These are phyloP conservation scores for Drosophila siamana DNA, from an alignment of 2,888 invertebrate genomes.

Conservation along the genomic window DNA sequence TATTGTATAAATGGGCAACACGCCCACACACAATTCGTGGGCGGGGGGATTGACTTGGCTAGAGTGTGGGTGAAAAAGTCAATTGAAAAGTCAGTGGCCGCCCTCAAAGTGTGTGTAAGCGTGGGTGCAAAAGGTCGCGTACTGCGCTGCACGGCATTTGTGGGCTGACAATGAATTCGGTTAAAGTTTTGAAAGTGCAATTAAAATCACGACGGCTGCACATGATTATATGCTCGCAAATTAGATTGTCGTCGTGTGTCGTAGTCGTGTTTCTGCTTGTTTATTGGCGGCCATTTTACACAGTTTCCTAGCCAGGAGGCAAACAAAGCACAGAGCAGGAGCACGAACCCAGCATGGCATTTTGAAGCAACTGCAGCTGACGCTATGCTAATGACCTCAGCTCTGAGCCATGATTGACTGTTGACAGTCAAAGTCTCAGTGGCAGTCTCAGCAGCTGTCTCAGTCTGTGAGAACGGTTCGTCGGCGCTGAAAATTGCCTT, in stretches of 20 bases:
- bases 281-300: slow-evolving; percentile 2
- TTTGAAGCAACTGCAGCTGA: neutral
- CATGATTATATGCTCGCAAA: slow-evolving; percentile 2
- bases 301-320: slow-evolving; percentile 4
- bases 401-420: slow-evolving; percentile 15
- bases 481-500: slow-evolving; percentile 22
- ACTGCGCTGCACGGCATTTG: neutral
- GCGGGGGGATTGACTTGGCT: neutral
- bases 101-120: slow-evolving; percentile 13
- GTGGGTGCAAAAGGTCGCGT: slow-evolving; percentile 10
- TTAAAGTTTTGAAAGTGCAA: slow-evolving; percentile 20
- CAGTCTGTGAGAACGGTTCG: slow-evolving; percentile 17
- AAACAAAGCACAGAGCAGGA: neutral
- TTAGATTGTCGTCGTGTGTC: slow-evolving; percentile 4
- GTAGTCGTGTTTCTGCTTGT: neutral
- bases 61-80: neutral
- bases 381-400: slow-evolving; percentile 53
- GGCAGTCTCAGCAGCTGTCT: neutral
- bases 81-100: slow-evolving; percentile 61
- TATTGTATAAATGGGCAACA: no score
- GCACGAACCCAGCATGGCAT: slow-evolving; percentile 18
- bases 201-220: slow-evolving; percentile 29
- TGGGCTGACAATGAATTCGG: neutral
- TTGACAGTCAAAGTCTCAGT: neutral
- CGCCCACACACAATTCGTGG: slow-evolving; percentile 1